A percentile compares a stretch with the other conserved stretches of the same genome.
Evolutionary conservation across 2,113 vertebrate genomes (phyloP).

Genomic region (Brachirus orientalis): DNA sequence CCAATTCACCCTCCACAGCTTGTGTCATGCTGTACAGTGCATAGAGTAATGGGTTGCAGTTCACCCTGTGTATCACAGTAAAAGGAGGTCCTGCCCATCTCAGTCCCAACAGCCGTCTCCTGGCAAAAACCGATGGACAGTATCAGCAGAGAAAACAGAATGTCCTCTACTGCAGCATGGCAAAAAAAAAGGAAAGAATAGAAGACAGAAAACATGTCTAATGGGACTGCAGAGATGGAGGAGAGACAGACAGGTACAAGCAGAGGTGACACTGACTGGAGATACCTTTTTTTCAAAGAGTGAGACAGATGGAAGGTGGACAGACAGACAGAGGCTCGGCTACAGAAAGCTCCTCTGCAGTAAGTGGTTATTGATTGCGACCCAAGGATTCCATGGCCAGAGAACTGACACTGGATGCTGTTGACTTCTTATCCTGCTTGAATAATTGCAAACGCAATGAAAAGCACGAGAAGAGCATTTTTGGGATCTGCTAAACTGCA

Average conservation of each 20-base stretch:
- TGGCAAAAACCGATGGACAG: slow-evolving; percentile 36
- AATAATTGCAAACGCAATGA: slow-evolving; percentile 36
- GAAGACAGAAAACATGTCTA: slow-evolving; percentile 1
- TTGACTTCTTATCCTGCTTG: slow-evolving; percentile 20
- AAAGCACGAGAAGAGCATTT: slow-evolving; percentile 15
- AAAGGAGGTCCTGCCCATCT: slow-evolving; percentile 35
- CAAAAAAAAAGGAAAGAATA: background rate
- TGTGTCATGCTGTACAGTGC: slow-evolving; percentile 18
- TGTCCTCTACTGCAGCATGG: slow-evolving; percentile 58
- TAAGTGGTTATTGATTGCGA: slow-evolving; percentile 74
- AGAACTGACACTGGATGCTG: slow-evolving; percentile 40
- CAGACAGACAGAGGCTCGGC: slow-evolving; percentile 48
- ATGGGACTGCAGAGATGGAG: slow-evolving; percentile 48
- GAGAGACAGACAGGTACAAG: slow-evolving; percentile 35
- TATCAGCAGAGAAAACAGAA: slow-evolving; percentile 54
- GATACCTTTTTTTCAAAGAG: slow-evolving; percentile 27
- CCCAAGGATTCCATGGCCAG: slow-evolving; percentile 41
- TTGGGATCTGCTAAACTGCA: background rate
- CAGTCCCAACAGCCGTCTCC: slow-evolving; percentile 20
- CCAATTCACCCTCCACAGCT: slow-evolving; percentile 20
- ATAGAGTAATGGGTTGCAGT: slow-evolving; percentile 49
- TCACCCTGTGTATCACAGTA: slow-evolving; percentile 21
- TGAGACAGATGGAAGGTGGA: slow-evolving; percentile 38
- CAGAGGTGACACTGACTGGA: slow-evolving; percentile 34
- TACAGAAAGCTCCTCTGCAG: slow-evolving; percentile 67